A percentile compares a stretch with the other conserved stretches of the same genome.
Conservation (phyloP, 2,797 vertebrate species). For the Cirrhinus molitorella region DNA sequence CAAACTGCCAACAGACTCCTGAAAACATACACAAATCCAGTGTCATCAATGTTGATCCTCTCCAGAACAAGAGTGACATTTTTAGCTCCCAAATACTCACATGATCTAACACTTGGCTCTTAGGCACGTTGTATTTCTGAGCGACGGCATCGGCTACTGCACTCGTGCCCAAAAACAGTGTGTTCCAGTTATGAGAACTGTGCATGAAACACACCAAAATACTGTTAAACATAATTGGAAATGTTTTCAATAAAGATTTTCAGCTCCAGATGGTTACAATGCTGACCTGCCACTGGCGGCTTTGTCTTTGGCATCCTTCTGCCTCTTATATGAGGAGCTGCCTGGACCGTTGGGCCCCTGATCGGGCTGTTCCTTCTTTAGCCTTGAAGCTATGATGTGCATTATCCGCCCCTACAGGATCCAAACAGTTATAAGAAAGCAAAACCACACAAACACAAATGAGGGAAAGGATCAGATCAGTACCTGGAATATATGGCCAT, state of each 20-base stretch:
- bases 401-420: constrained; percentile 89
- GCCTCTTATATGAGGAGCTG: constrained; percentile 89
- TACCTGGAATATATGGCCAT: constrained; percentile 97
- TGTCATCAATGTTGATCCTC: neutral
- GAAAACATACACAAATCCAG: constrained; percentile 39
- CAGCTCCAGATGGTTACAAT: neutral
- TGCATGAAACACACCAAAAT: constrained; percentile 13
- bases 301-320: constrained; percentile 91
- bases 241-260: neutral
- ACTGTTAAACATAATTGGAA: neutral
- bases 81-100: constrained; percentile 78
- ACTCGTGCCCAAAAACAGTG: constrained; percentile 91
- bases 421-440: constrained; percentile 19
- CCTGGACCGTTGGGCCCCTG: constrained; percentile 68
- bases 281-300: constrained; percentile 88
- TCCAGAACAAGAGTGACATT: neutral
- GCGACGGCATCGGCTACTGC: constrained; percentile 94
- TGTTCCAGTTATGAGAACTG: constrained; percentile 98
- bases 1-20: constrained; percentile 92
- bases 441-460: neutral
- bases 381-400: constrained; percentile 89
- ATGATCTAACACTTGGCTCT: constrained; percentile 94
- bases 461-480: neutral
- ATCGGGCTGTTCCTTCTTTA: constrained; percentile 87
- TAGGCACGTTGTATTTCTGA: constrained; percentile 92